Evolutionary conservation across 64 coral and sea anemone species (phyloP).

Genomic region (Exaiptasia diaphana): DNA sequence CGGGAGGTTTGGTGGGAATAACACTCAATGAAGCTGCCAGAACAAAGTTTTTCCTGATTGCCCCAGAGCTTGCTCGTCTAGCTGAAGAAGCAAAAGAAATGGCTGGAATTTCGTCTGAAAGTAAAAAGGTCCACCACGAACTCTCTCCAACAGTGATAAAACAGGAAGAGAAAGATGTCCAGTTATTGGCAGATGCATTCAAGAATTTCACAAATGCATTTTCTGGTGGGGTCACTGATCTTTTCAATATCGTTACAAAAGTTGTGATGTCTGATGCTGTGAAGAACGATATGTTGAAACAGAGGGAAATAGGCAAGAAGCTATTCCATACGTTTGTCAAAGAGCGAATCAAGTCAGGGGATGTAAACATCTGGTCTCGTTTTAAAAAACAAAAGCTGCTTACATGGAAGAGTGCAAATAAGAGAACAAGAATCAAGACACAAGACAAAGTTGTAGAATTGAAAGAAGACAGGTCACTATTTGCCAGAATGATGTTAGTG

Average conservation of each 20-base stretch:
- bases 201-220: constrained; percentile 23
- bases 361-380: background rate
- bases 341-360: background rate
- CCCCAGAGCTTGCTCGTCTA: constrained; percentile 43
- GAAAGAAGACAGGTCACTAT: background rate
- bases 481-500: constrained; percentile 10
- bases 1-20: constrained; percentile 38
- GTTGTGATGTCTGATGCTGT: background rate
- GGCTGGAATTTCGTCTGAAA: constrained; percentile 20
- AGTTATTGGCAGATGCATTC: background rate
- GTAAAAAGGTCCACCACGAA: background rate
- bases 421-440: background rate
- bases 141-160: background rate
- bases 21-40: constrained; percentile 29
- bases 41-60: constrained; percentile 48
- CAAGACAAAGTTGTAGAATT: background rate
- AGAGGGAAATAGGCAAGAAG: constrained; percentile 25
- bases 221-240: background rate
- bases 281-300: constrained; percentile 25
- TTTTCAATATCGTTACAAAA: constrained; percentile 16
- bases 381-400: constrained; percentile 2
- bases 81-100: constrained; percentile 44
- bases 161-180: background rate
- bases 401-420: constrained; percentile 2
- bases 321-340: background rate